These are phyloP conservation scores for Bembecia ichneumoniformis DNA, from an alignment of 2,888 invertebrate species.

Conservation along the genomic window DNA sequence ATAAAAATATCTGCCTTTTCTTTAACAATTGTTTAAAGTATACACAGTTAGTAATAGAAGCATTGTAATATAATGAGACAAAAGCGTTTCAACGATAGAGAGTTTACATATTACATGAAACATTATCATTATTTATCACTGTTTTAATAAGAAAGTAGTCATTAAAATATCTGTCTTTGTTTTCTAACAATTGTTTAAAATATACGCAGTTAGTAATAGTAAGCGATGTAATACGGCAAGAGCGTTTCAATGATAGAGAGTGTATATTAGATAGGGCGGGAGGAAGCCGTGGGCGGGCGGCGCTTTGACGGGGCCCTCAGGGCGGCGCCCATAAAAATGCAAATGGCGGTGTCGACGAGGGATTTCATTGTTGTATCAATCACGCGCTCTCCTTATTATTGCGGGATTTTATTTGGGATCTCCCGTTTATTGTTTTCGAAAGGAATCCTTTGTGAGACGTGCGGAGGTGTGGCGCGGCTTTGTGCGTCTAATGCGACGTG, in stretches of 20 bases:
- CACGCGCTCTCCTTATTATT: conserved; percentile 56
- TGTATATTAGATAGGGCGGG: conserved; percentile 1
- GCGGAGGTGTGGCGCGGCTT: not conserved
- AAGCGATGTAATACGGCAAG: no score
- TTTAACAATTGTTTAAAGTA: no score
- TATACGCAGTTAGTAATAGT: no score
- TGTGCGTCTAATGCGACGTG: not conserved
- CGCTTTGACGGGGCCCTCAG: conserved; percentile 18
- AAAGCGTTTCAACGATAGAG: no score
- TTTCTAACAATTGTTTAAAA: no score
- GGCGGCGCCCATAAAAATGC: conserved; percentile 63
- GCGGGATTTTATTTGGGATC: conserved; percentile 41
- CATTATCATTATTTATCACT: no score
- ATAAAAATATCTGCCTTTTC: no score
- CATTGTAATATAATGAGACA: no score
- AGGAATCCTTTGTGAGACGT: not conserved
- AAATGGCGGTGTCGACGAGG: conserved; percentile 75
- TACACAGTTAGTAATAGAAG: no score
- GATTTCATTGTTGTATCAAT: conserved; percentile 62
- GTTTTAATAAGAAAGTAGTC: no score
- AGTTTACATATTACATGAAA: not conserved
- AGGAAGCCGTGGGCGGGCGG: conserved; percentile 17
- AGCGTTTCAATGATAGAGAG: not conserved
- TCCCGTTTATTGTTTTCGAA: conserved; percentile 46
- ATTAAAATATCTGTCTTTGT: no score